Evolutionary conservation across 2,797 vertebrate species (phyloP).

Genomic region (Sebastes reedi): DNA sequence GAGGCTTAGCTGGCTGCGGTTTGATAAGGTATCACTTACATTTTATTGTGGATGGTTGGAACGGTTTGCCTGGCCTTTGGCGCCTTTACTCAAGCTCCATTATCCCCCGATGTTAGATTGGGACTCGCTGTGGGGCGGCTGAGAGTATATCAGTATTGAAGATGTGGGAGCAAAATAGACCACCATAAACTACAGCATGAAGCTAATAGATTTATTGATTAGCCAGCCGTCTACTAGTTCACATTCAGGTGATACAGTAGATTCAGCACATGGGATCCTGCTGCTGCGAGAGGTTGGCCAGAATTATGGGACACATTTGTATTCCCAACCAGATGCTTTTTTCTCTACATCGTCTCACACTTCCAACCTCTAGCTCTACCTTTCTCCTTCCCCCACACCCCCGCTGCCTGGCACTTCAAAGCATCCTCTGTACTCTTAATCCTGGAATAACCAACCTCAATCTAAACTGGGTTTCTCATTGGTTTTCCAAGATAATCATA

Average conservation of each 20-base stretch:
- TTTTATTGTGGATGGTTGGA: slow-evolving; percentile 23
- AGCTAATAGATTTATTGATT: slow-evolving; percentile 79
- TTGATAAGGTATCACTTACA: slow-evolving; percentile 42
- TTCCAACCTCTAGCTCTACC: slow-evolving; percentile 26
- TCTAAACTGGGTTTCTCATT: slow-evolving; percentile 39
- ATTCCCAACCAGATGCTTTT: slow-evolving; percentile 52
- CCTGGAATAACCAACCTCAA: slow-evolving; percentile 40
- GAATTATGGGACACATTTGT: slow-evolving; percentile 65
- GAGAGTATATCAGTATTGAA: slow-evolving; percentile 35
- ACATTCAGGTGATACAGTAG: slow-evolving; percentile 51
- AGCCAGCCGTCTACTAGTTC: slow-evolving; percentile 38
- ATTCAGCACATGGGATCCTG: slow-evolving; percentile 49
- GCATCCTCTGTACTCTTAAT: slow-evolving; percentile 48
- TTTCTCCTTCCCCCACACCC: slow-evolving; percentile 4
- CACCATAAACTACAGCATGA: slow-evolving; percentile 62
- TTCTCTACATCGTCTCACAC: slow-evolving; percentile 26
- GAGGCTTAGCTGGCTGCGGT: slow-evolving; percentile 6
- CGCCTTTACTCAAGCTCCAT: background rate
- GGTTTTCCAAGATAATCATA: slow-evolving; percentile 2
- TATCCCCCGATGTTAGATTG: background rate
- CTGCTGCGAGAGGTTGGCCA: slow-evolving; percentile 33
- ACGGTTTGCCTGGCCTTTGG: slow-evolving; percentile 16
- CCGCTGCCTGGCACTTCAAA: slow-evolving; percentile 55
- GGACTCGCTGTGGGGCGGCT: background rate
- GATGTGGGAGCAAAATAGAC: slow-evolving; percentile 50